A percentile compares a stretch with the other conserved stretches of the same genome.
These are phyloP conservation scores for Drosophila hydei DNA, from an alignment of 1,140 invertebrate species.

Conservation along the genomic window DNA sequence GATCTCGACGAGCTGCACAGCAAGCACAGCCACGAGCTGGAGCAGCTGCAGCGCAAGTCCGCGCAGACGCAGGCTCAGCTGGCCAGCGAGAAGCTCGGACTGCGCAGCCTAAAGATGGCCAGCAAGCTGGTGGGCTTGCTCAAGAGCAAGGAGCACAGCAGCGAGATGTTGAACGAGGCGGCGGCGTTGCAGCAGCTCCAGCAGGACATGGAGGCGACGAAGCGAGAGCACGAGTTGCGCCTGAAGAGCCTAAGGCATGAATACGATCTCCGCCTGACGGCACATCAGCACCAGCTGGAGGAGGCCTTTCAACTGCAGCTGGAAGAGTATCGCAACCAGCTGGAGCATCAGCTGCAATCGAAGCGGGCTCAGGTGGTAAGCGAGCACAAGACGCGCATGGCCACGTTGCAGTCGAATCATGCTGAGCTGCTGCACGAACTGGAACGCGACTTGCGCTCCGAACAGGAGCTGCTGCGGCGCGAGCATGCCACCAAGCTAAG, in stretches of 20 bases:
- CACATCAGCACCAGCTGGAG: slow-evolving; percentile 85
- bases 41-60: slow-evolving; percentile 72
- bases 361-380: slow-evolving; percentile 84
- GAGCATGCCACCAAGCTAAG: slow-evolving; percentile 87
- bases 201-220: slow-evolving; percentile 70
- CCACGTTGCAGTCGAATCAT: slow-evolving; percentile 85
- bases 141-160: slow-evolving; percentile 45
- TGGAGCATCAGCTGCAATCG: slow-evolving; percentile 84
- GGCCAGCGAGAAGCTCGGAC: slow-evolving; percentile 43
- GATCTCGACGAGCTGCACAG: slow-evolving; percentile 67
- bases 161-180: slow-evolving; percentile 19
- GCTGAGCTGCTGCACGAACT: slow-evolving; percentile 85
- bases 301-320: slow-evolving; percentile 84
- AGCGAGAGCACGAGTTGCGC: slow-evolving; percentile 83
- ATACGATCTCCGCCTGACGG: slow-evolving; percentile 85
- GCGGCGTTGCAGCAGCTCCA: slow-evolving; percentile 61
- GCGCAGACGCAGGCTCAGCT: slow-evolving; percentile 14
- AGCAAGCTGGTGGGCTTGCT: slow-evolving; percentile 64
- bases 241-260: slow-evolving; percentile 84
- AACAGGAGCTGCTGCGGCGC: slow-evolving; percentile 86
- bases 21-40: slow-evolving; percentile 78
- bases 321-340: slow-evolving; percentile 59
- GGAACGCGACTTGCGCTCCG: slow-evolving; percentile 86
- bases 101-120: slow-evolving; percentile 59
- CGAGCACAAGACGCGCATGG: slow-evolving; percentile 84